phyloP scores from a whole-genome alignment of 2,888 invertebrate species.

The Habroteleia sp. region DNA sequence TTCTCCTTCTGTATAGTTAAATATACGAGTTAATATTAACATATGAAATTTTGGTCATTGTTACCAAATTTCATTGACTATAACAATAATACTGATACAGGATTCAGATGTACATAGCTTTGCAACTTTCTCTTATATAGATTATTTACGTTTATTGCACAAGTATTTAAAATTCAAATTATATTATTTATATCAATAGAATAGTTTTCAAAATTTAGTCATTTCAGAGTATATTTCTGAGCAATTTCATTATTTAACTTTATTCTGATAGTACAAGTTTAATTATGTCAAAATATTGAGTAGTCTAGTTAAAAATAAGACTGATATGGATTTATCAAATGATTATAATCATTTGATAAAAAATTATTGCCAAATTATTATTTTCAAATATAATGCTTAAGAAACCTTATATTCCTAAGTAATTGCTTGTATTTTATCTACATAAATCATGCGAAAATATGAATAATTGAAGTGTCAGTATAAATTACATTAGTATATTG shows the following conservation, averaged over 20 bases:
- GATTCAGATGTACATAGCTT: constrained; percentile 68
- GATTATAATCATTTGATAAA: too few relatives aligned
- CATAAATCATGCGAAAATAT: too few relatives aligned
- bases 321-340: too few relatives aligned
- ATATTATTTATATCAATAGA: constrained; percentile 13
- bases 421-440: too few relatives aligned
- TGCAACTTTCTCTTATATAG: constrained; percentile 59
- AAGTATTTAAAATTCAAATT: constrained; percentile 50
- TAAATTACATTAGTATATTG: too few relatives aligned
- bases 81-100: constrained; percentile 71
- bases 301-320: too few relatives aligned
- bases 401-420: too few relatives aligned
- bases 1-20: not conserved
- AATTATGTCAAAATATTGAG: too few relatives aligned
- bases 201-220: not conserved
- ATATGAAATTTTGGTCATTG: constrained; percentile 51
- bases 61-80: constrained; percentile 53
- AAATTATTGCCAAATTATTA: too few relatives aligned
- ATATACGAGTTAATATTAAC: constrained; percentile 28
- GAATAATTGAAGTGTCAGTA: too few relatives aligned
- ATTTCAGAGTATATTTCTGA: constrained; percentile 7
- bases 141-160: constrained; percentile 46
- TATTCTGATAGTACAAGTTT: too few relatives aligned
- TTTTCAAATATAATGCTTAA: too few relatives aligned
- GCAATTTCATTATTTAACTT: constrained; percentile 6